Base-by-base conservation (phyloP, 2,888 invertebrate genomes). In the Nyleta sp. region DNA sequence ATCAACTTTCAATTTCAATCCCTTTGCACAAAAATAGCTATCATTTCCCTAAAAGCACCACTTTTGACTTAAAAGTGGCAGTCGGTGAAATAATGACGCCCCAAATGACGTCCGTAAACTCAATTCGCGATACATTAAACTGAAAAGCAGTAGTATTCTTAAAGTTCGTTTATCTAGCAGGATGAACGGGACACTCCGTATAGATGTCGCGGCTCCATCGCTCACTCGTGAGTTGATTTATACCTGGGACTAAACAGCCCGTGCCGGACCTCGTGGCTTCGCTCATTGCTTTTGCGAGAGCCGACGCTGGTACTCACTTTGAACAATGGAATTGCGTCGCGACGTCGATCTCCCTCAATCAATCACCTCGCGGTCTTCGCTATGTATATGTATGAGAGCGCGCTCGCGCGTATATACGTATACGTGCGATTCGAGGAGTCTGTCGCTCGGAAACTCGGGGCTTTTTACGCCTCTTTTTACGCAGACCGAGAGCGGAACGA, bases 301-400 rank as follows among this genome's bases (percentile, higher is more conserved):
- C 80, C 78, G 65, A 71, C 57, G 67, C 77, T 75, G 77, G 81
- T 83, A 79, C 81, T 81, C 84, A 83, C 87, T 85, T 86, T 85
- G 86, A 89, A 90, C 90, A 90, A 90, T 90, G 89, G 89, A 89
- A 88, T 86, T 87, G 89, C 89, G 85, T 87, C 85, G 87, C 84
- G 84, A 87, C 87, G 88, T 89, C 89, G 85, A 89, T 89, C 89
- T 89, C 84, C 85, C 86, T 85, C 87, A 86, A 90, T 90, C 89
- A 88, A 89, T 89, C 89, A 89, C 89, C 83, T 83, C 83, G 59
- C 80, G 53, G 50, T 22, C 67, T 31, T 44, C 31, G 53, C 40
- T 72, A 78, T 68, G 77, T 77, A 68, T 73, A 72, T 68, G 73
- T 75, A 71, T 71, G 50, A 71, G 75, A 46, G 44, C 24, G 42